Base-by-base conservation (phyloP, 2,888 invertebrate species). In the Temnothorax ravouxi region DNA sequence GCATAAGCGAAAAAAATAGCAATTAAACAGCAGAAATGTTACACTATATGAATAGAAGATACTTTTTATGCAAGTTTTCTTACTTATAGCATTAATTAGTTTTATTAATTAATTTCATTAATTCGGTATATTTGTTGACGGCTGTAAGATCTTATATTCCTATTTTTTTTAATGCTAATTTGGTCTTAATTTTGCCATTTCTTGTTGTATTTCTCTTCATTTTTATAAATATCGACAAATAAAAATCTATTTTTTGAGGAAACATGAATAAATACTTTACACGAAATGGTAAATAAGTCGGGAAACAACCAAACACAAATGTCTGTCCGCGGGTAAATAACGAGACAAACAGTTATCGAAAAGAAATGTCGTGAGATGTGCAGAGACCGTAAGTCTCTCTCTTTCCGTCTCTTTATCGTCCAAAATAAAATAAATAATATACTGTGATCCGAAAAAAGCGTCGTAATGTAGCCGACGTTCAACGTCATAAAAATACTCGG, bases 371-470 rank as follows among this genome's bases (percentile, higher is more conserved):
- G 29, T 34, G 50, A 34, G 5, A 18, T 5, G 47, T 29, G 50
- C 64, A 64, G n/a, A 25, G 29, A 50, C 18, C 15, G 47, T 47
- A n/a, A n/a, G 38, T 59, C 11, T 61, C 21, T 64, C 75, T 76
- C 18, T n/a, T n/a, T 50, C 38, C 50, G 21, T 47, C n/a, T 47
- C 34, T 29, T 15, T 38, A 21, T 6, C 18, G 18, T 21, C 18
- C 74, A 18, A 79, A 79, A 79, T 79, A 79, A 79, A 79, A 72
- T 54, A 71, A 79, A 79, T 79, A 79, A 79, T 71, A 72, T 56
- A 71, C 18, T 47, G 47, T 0, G 47, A 59, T 50, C 59, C 13
- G 75, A 74, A 80, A 80, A 59, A 59, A 47, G 59, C 47, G 18
- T n/a, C 47, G 21, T 74, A 75, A 80, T 38, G 47, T 74, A 59